These are phyloP conservation scores for Eubasilissa regina DNA, from an alignment of 1,140 invertebrate genomes.

Conservation along the genomic window DNA sequence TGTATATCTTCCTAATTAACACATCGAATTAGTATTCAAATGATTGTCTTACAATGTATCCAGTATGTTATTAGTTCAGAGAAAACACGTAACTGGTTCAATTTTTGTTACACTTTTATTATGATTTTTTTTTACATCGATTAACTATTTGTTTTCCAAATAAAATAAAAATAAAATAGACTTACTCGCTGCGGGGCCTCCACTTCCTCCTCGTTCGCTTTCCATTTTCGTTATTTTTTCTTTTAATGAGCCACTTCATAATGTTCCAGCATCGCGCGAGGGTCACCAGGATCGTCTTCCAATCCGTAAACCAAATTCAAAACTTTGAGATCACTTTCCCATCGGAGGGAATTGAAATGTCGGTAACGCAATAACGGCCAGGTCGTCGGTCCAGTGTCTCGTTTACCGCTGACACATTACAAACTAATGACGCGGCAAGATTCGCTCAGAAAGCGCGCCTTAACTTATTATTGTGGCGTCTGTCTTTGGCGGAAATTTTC, in stretches of 20 bases:
- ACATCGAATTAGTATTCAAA: too few species aligned
- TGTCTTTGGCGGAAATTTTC: conserved; percentile 56
- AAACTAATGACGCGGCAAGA: conserved; percentile 35
- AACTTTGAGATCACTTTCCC: neutral
- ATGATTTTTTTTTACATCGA: too few species aligned
- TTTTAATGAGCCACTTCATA: conserved; percentile 42
- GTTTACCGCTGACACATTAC: neutral
- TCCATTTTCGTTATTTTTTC: conserved; percentile 58
- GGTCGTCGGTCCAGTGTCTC: neutral
- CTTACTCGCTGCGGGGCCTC: conserved; percentile 49
- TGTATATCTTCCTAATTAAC: too few species aligned
- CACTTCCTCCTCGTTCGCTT: conserved; percentile 57
- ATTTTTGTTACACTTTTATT: too few species aligned
- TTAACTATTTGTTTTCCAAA: too few species aligned
- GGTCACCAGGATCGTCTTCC: neutral
- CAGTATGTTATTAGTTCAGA: too few species aligned
- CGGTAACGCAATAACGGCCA: neutral
- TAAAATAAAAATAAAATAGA: neutral
- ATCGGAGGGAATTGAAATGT: neutral
- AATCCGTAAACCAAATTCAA: neutral
- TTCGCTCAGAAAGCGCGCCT: conserved; percentile 11
- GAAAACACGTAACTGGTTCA: too few species aligned
- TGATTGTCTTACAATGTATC: too few species aligned
- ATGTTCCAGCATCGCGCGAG: conserved; percentile 12
- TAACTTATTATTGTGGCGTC: conserved; percentile 30